Evolutionary conservation across 30 jellyfish, hydroid and myxozoan species (phyloP).

Genomic region (Turritopsis dohrnii): DNA sequence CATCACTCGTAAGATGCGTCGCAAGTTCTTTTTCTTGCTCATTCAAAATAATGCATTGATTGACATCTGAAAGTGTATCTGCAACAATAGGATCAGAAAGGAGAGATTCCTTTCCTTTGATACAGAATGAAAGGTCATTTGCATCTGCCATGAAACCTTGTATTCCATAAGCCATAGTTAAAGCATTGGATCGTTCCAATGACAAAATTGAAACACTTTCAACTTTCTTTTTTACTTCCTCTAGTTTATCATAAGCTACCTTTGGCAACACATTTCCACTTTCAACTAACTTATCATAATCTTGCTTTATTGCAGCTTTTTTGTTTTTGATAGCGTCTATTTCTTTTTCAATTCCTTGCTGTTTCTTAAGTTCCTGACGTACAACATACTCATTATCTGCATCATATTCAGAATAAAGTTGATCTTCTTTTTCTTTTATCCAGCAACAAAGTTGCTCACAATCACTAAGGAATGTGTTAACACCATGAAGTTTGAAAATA

Average conservation of each 20-base stretch:
- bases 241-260: neutral
- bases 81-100: neutral
- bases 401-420: neutral
- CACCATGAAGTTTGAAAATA: slow-evolving; percentile 12
- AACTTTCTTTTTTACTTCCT: neutral
- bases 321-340: neutral
- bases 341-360: neutral
- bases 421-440: slow-evolving; percentile 6
- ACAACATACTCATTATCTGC: neutral
- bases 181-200: neutral
- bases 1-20: neutral
- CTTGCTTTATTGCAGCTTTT: neutral
- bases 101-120: neutral
- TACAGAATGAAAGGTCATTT: slow-evolving; percentile 39
- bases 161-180: slow-evolving; percentile 51
- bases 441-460: neutral
- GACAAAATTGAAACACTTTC: neutral
- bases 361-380: neutral
- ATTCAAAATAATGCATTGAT: neutral
- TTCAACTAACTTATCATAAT: neutral
- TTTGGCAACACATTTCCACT: neutral
- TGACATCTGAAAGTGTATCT: neutral
- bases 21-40: neutral
- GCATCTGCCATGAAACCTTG: slow-evolving; percentile 58
- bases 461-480: neutral